Evolutionary conservation across 2,888 invertebrate genomes (phyloP), one percentile per base, ranked within the genome.

Genomic region (Orthosia gothica): DNA sequence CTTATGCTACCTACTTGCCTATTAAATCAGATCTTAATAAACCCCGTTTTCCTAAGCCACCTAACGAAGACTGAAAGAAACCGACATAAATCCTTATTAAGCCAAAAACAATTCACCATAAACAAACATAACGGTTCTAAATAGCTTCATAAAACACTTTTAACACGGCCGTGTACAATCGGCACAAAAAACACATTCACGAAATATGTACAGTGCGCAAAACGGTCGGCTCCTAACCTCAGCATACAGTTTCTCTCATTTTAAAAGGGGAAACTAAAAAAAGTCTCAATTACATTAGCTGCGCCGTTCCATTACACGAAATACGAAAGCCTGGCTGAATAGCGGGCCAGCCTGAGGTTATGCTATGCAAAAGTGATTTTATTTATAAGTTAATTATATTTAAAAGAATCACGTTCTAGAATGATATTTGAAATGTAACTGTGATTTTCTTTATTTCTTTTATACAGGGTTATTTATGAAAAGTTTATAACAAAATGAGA

Each of bases 201-300:
- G 73, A 75, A 77, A 81, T 85, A 79, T 69, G 64, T 77, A 83
- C 81, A 81, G 76, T 75, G 76, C 74, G 75, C 82, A 85, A 86
- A 85, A 82, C 76, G 84, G 76, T 77, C 73, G 80, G 80, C 55
- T 67, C 79, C 85, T 89, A 91, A 91, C 90, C 92, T 88, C 91
- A 89, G 87, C 87, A 89, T 85, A 88, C 87, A 88, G 87, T 89
- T 90, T 91, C 88, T 88, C 89, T 89, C 87, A 83, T 88, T 92
- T 90, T 89, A 89, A 92, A 91, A 89, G 85, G 87, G 83, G 84
- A 90, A 91, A 88, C 83, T 84, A 89, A 92, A 93, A 92, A 91
- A 86, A 75, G 40, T 89, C 89, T 92, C 95, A 94, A 95, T 95
- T 94, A 95, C 95, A 95, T 95, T 95, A 95, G 92, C 93, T 89